These are phyloP conservation scores for Noctilio leporinus DNA, from an alignment of 2,113 vertebrate genomes.

Conservation along the genomic window DNA sequence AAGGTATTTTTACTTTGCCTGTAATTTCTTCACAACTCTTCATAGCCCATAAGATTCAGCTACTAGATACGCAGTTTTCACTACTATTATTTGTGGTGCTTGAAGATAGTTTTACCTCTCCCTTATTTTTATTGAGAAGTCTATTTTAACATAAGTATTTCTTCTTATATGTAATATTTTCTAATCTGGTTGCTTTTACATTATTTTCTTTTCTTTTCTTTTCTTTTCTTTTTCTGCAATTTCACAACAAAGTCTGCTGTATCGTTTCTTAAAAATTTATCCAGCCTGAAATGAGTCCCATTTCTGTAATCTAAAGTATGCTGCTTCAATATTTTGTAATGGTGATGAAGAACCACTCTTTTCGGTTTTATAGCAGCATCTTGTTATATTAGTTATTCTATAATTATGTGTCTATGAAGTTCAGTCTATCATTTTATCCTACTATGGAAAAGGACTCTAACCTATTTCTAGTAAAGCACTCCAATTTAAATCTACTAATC, in stretches of 20 bases:
- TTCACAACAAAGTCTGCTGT: background rate
- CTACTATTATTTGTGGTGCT: background rate
- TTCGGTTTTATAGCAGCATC: background rate
- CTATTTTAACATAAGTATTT: background rate
- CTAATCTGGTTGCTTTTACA: background rate
- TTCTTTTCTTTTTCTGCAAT: background rate
- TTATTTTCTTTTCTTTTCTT: background rate
- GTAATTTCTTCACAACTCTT: background rate
- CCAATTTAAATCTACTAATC: background rate
- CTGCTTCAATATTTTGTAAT: background rate
- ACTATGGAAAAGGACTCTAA: background rate
- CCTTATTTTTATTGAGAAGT: background rate
- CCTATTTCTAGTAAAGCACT: background rate
- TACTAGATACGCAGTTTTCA: background rate
- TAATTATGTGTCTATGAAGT: background rate
- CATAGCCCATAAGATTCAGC: background rate
- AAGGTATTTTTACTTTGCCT: background rate
- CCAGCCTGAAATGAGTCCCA: background rate
- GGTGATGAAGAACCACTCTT: background rate
- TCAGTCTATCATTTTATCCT: background rate
- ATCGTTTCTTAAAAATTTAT: background rate
- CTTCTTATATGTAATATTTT: background rate
- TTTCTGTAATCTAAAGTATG: background rate
- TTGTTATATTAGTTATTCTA: background rate
- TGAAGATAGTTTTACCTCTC: background rate